A percentile compares a stretch with the other conserved stretches of the same genome.
phyloP scores from a whole-genome alignment of 2,888 invertebrate genomes.

The Platerodrilus igneus region DNA sequence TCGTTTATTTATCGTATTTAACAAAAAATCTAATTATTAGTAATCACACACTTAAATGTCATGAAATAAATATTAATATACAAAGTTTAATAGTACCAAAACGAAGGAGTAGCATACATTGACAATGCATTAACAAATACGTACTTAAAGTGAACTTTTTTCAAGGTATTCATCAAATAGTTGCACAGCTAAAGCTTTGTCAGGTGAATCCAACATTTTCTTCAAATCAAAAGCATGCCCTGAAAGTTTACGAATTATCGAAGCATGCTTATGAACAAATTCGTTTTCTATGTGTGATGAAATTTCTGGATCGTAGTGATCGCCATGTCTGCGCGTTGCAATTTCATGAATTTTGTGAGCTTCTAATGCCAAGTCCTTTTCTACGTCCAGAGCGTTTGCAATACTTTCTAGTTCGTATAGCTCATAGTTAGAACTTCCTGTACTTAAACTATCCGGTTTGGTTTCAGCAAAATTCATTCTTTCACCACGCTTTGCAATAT shows the following conservation, averaged over 20 bases:
- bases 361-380: slow-evolving; percentile 65
- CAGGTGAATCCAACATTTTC: slow-evolving; percentile 56
- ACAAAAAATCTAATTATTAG: no score
- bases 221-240: slow-evolving; percentile 71
- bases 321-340: slow-evolving; percentile 54
- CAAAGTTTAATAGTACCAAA: no score
- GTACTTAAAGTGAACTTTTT: no score
- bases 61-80: no score
- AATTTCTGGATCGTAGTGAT: slow-evolving; percentile 64
- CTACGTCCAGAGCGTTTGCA: slow-evolving; percentile 68
- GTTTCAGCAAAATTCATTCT: slow-evolving; percentile 52
- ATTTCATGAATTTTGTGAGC: slow-evolving; percentile 64
- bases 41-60: no score
- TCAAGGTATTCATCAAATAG: slow-evolving; percentile 67
- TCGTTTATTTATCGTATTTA: no score
- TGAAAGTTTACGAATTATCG: slow-evolving; percentile 63
- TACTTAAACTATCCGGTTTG: slow-evolving; percentile 40
- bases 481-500: slow-evolving; percentile 68
- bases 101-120: no score
- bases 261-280: slow-evolving; percentile 65
- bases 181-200: slow-evolving; percentile 62
- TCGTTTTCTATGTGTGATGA: slow-evolving; percentile 72
- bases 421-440: slow-evolving; percentile 51
- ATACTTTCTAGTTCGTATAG: slow-evolving; percentile 66
- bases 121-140: no score